Conservation (phyloP, 2,113 vertebrate genomes). For the Pteropus alecto region DNA sequence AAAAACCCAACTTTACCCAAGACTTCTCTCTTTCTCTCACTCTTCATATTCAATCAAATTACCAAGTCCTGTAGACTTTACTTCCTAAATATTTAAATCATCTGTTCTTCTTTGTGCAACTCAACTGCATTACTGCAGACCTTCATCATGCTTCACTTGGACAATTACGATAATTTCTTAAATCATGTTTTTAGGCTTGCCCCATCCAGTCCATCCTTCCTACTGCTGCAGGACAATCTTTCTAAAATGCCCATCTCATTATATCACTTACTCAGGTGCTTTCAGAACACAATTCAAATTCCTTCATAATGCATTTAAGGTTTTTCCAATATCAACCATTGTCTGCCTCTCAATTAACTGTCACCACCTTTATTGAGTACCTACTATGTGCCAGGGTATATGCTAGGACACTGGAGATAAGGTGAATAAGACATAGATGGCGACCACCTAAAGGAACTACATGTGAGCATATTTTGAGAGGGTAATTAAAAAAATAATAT, state of each 20-base stretch:
- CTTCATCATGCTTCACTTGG: background rate
- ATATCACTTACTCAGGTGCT: background rate
- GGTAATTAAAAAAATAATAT: background rate
- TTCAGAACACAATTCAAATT: background rate
- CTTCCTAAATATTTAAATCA: background rate
- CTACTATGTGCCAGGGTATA: background rate
- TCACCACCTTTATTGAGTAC: background rate
- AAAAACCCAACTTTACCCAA: constrained; percentile 7
- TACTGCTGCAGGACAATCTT: background rate
- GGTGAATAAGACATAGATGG: background rate
- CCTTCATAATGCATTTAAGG: background rate
- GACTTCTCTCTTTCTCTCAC: background rate
- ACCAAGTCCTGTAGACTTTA: background rate
- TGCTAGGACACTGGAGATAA: background rate
- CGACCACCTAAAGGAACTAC: background rate
- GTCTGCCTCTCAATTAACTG: background rate
- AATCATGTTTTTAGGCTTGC: background rate
- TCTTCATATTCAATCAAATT: background rate
- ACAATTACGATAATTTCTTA: background rate
- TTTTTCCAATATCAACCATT: background rate
- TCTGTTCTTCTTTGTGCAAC: background rate
- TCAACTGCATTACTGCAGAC: background rate
- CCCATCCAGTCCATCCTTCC: background rate
- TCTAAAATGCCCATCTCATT: background rate
- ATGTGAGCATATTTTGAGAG: background rate